A percentile compares a stretch with the other conserved stretches of the same genome.
Conservation (phyloP, 1,140 invertebrate genomes). For the Zophobas atratus region DNA sequence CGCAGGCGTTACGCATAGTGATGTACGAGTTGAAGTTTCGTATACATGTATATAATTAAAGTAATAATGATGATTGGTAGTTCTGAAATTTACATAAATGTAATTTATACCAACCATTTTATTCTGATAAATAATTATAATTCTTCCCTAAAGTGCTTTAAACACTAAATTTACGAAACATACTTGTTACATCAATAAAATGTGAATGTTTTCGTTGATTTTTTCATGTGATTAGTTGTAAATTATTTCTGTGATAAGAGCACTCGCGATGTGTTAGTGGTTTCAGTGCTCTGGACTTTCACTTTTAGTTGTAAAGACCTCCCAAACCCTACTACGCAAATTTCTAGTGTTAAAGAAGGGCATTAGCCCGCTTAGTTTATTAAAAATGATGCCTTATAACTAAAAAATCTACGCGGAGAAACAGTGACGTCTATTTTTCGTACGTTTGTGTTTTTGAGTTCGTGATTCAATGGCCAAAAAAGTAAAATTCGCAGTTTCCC, state of each 20-base stretch:
- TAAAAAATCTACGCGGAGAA: slow-evolving; percentile 46
- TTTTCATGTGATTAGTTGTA: slow-evolving; percentile 39
- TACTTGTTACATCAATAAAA: slow-evolving; percentile 55
- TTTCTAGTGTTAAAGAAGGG: slow-evolving; percentile 27
- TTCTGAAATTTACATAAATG: slow-evolving; percentile 57
- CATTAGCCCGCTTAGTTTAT: slow-evolving; percentile 48
- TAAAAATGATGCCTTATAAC: slow-evolving; percentile 56
- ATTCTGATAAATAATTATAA: slow-evolving; percentile 65
- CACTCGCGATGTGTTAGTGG: slow-evolving; percentile 44
- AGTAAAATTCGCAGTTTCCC: not conserved
- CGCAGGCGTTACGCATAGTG: slow-evolving; percentile 41
- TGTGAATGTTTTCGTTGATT: slow-evolving; percentile 51
- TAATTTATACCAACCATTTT: slow-evolving; percentile 60
- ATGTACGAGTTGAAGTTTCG: slow-evolving; percentile 50
- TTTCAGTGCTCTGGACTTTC: slow-evolving; percentile 33
- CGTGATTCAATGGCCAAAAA: slow-evolving; percentile 9
- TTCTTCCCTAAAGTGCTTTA: slow-evolving; percentile 69
- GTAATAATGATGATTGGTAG: slow-evolving; percentile 53
- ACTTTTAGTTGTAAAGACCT: slow-evolving; percentile 19
- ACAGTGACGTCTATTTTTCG: slow-evolving; percentile 32
- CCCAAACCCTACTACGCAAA: slow-evolving; percentile 9
- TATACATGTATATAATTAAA: slow-evolving; percentile 53
- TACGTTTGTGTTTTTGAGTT: slow-evolving; percentile 18
- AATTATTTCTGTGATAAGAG: slow-evolving; percentile 61
- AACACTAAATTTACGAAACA: slow-evolving; percentile 62